These are phyloP conservation scores for Fundulus diaphanus DNA, from an alignment of 2,797 vertebrate genomes.

Conservation along the genomic window DNA sequence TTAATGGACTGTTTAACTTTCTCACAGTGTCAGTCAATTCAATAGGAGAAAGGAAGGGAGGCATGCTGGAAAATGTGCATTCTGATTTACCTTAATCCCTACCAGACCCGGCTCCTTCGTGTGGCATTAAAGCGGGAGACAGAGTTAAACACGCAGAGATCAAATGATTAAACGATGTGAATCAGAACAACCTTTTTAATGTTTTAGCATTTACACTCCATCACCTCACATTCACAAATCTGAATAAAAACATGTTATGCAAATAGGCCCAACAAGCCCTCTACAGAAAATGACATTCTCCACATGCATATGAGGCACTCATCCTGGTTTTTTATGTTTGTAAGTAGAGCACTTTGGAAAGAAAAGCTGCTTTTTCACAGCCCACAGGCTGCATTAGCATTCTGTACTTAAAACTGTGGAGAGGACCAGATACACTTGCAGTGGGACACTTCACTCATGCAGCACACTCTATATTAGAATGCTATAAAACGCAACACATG, in stretches of 20 bases:
- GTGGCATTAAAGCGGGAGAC: constrained; percentile 48
- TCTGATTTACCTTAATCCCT: constrained; percentile 72
- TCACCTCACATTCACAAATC: constrained; percentile 2
- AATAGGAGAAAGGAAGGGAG: background rate
- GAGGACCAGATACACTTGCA: constrained; percentile 41
- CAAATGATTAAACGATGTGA: background rate
- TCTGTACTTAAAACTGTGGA: constrained; percentile 50
- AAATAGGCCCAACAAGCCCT: constrained; percentile 1
- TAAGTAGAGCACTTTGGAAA: constrained; percentile 7
- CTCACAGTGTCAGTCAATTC: background rate
- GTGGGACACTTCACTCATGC: constrained; percentile 46
- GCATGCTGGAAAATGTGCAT: constrained; percentile 35
- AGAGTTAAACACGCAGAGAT: constrained; percentile 15
- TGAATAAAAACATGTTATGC: constrained; percentile 1
- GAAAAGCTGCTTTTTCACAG: constrained; percentile 28
- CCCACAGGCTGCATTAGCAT: constrained; percentile 45
- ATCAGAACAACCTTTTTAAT: background rate
- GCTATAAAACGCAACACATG: constrained; percentile 47
- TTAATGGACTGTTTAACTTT: background rate
- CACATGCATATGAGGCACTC: constrained; percentile 2
- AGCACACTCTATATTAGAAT: constrained; percentile 43
- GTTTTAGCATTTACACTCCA: background rate
- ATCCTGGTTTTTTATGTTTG: background rate
- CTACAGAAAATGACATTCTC: constrained; percentile 2
- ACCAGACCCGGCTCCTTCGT: constrained; percentile 70